A percentile compares a stretch with the other conserved stretches of the same genome.
phyloP scores from a whole-genome alignment of 2,888 invertebrate species.

The Synergus umbraculus region DNA sequence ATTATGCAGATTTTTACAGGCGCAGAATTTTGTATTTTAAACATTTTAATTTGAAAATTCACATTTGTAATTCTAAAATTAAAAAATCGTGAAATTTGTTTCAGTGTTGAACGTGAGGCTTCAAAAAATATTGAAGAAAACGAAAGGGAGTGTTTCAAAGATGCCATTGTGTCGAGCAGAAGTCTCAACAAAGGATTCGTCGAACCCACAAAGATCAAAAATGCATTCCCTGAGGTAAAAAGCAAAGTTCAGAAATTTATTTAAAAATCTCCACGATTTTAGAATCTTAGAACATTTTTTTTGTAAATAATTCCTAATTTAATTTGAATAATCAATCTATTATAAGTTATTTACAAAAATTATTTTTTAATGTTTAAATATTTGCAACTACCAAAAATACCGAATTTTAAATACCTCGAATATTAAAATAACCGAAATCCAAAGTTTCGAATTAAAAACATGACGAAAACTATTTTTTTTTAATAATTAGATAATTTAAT shows the following conservation, averaged over 20 bases:
- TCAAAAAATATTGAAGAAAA: constrained; percentile 75
- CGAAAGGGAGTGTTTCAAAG: constrained; percentile 73
- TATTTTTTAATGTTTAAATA: too few relatives aligned
- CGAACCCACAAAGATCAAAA: constrained; percentile 65
- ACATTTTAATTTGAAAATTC: not conserved
- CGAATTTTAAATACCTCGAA: too few relatives aligned
- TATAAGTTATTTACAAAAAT: too few relatives aligned
- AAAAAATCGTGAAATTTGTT: constrained; percentile 34
- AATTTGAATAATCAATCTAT: too few relatives aligned
- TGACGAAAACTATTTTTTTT: too few relatives aligned
- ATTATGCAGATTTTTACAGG: not conserved
- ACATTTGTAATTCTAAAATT: not conserved
- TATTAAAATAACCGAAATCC: too few relatives aligned
- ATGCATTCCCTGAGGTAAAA: constrained; percentile 69
- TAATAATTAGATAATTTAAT: too few relatives aligned
- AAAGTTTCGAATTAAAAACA: too few relatives aligned
- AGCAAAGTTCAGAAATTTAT: not conserved
- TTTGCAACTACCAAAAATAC: too few relatives aligned
- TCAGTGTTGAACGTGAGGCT: constrained; percentile 73
- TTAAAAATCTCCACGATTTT: not conserved
- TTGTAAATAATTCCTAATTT: not conserved
- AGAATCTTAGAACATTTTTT: constrained; percentile 30
- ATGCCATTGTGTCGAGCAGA: constrained; percentile 73
- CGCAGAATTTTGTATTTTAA: not conserved
- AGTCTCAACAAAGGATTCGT: constrained; percentile 73